These are phyloP conservation scores for Novumbra hubbsi DNA, from an alignment of 2,797 vertebrate species.

Conservation along the genomic window DNA sequence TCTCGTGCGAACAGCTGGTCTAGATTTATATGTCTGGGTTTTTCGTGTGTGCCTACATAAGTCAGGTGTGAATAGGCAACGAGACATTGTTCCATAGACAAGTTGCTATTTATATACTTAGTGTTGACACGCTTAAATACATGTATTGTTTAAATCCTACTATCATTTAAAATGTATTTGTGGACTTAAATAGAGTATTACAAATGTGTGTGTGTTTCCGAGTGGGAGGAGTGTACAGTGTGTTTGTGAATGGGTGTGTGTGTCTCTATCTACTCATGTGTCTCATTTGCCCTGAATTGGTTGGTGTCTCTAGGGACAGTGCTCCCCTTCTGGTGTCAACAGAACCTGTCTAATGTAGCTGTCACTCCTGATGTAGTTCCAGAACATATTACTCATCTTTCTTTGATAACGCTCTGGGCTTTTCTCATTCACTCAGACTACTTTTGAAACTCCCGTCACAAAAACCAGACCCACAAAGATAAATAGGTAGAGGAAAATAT, in stretches of 20 bases:
- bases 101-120: too few relatives aligned
- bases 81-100: too few relatives aligned
- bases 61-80: not conserved
- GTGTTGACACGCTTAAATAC: too few relatives aligned
- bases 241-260: not conserved
- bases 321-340: conserved; percentile 22
- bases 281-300: conserved; percentile 3
- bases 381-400: not conserved
- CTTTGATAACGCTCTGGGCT: not conserved
- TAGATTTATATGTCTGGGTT: not conserved
- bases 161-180: too few relatives aligned
- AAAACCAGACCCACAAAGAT: not conserved
- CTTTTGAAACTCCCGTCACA: not conserved
- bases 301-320: not conserved
- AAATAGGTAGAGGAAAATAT: not conserved
- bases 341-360: conserved; percentile 9
- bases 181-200: too few relatives aligned
- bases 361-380: conserved; percentile 15
- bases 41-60: not conserved
- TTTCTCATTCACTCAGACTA: not conserved
- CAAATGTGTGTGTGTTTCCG: not conserved
- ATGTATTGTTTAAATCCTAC: too few relatives aligned
- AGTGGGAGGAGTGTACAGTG: not conserved
- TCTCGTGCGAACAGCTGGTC: not conserved
- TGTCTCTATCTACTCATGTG: not conserved